These are phyloP conservation scores for Andrena hattorfiana DNA, from an alignment of 2,888 invertebrate genomes.

Conservation along the genomic window DNA sequence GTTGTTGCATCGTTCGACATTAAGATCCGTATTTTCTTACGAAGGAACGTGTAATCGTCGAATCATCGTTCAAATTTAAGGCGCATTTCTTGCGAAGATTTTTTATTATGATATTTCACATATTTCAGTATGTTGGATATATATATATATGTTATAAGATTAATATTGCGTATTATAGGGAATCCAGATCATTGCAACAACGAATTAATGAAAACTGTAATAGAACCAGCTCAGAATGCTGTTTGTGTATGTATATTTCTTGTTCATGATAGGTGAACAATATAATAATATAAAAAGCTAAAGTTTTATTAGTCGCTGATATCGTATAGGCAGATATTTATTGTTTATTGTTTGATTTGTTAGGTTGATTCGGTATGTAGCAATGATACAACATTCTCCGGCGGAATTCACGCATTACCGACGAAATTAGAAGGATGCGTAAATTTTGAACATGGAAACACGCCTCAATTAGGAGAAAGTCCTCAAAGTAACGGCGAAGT, in stretches of 20 bases:
- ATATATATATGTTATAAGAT: not conserved
- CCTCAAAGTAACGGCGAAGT: constrained; percentile 79
- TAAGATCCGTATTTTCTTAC: not conserved
- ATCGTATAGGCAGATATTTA: not conserved
- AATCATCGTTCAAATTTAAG: not conserved
- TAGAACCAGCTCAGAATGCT: constrained; percentile 61
- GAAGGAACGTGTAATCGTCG: not conserved
- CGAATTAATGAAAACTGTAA: constrained; percentile 64
- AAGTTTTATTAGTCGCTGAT: not conserved
- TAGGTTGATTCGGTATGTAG: constrained; percentile 71
- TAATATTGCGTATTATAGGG: constrained; percentile 48
- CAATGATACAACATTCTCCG: constrained; percentile 63
- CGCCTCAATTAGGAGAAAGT: constrained; percentile 81
- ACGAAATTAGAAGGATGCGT: constrained; percentile 75
- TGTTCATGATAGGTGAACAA: not conserved
- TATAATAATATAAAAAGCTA: not conserved
- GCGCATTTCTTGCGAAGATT: not conserved
- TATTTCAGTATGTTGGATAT: not conserved
- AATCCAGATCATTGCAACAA: constrained; percentile 67
- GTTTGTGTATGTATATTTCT: constrained; percentile 61
- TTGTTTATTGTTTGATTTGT: constrained; percentile 27
- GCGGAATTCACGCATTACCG: constrained; percentile 55
- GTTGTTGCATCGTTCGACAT: not conserved
- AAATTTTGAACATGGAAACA: constrained; percentile 77
- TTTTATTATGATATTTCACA: not conserved